Evolutionary conservation across 2,888 invertebrate species (phyloP).

Genomic region (Coelinius sp.): DNA sequence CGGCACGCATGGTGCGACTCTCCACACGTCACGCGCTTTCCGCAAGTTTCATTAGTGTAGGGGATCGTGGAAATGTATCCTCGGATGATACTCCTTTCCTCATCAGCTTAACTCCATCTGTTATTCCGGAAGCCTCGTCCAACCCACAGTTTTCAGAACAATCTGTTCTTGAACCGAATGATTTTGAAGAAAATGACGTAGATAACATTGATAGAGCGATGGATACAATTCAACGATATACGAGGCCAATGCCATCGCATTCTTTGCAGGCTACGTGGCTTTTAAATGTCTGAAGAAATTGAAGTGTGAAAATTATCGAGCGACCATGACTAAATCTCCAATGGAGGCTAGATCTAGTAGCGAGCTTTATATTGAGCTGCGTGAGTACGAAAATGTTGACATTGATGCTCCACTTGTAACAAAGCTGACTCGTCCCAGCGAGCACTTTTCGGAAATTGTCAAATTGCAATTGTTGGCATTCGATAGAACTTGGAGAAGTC

Average conservation of each 20-base stretch:
- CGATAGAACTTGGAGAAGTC: neutral
- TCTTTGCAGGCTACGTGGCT: neutral
- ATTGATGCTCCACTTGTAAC: neutral
- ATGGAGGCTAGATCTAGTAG: neutral
- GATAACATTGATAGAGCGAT: neutral
- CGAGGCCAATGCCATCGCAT: neutral
- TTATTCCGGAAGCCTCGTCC: neutral
- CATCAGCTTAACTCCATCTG: neutral
- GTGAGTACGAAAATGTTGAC: neutral
- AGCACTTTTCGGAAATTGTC: neutral
- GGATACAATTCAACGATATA: neutral
- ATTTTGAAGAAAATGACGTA: neutral
- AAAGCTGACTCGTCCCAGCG: neutral
- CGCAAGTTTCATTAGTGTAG: neutral
- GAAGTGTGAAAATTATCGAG: neutral
- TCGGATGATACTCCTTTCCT: neutral
- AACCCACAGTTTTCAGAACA: neutral
- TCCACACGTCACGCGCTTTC: neutral
- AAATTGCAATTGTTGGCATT: neutral
- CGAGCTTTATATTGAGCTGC: neutral
- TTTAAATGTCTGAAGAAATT: neutral
- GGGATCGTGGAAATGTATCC: neutral
- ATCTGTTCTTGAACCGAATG: neutral
- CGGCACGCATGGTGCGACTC: neutral
- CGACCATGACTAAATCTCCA: neutral